These are phyloP conservation scores for Pithys albifrons DNA, from an alignment of 2,113 vertebrate genomes.

Conservation along the genomic window DNA sequence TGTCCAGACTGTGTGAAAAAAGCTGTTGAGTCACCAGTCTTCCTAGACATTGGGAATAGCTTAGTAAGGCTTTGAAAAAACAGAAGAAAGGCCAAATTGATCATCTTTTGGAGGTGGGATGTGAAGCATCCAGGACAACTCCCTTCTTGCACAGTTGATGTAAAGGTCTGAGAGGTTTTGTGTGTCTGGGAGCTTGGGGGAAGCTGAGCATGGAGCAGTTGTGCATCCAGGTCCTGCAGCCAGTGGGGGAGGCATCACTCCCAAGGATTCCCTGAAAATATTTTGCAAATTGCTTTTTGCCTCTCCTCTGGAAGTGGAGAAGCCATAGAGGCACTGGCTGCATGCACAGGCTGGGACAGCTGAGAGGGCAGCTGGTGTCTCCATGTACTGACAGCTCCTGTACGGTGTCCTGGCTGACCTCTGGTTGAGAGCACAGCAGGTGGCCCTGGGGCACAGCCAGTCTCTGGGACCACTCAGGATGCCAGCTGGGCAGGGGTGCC, in stretches of 20 bases:
- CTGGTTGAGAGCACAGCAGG: neutral
- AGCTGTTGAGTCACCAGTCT: constrained; percentile 1
- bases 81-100: neutral
- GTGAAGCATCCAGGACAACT: neutral
- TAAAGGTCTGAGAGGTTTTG: neutral
- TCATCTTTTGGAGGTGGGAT: neutral
- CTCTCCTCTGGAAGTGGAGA: neutral
- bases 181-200: neutral
- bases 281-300: neutral
- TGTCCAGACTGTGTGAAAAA: constrained; percentile 8
- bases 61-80: constrained; percentile 9
- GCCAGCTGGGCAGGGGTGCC: neutral
- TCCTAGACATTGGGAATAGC: neutral
- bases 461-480: neutral
- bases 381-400: neutral
- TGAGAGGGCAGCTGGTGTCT: neutral
- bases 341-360: neutral
- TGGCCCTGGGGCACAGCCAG: neutral
- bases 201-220: accelerated
- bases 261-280: neutral
- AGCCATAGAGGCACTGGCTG: neutral
- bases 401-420: neutral
- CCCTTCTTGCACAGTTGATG: neutral
- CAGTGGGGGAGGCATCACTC: neutral
- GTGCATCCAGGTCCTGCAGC: neutral